Base-by-base conservation (phyloP, 2,888 invertebrate genomes). In the Anthrax anthrax region DNA sequence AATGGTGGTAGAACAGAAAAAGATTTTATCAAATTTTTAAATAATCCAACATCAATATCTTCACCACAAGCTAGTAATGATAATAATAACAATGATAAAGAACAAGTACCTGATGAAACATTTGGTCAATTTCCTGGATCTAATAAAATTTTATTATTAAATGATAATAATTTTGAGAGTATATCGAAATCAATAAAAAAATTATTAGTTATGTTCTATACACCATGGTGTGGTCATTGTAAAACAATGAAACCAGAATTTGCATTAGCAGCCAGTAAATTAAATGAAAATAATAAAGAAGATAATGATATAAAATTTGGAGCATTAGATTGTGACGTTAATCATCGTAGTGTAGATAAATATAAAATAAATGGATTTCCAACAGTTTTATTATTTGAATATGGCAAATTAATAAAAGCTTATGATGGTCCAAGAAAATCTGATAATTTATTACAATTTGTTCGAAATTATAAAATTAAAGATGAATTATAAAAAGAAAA, bases 151-250 rank as follows among this genome's bases (percentile, higher is more conserved):
- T 8, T 56, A 8, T 47, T 52, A 12, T 72, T 89, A 46, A 74
- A 72, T 53, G 74, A 80, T 49, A 73, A 79, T 49, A 76, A 70
- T 53, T 87, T 86, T 67, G 80, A 81, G 57, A 62, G 73, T 46
- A 72, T 78, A 47, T 70, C 86, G 46, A 81, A 82, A 60, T 81
- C 81, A 65, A 79, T 84, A 68, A 84, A 84, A 57, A 84, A 87
- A 63, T 80, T 80, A 12, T 60, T 90, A 44, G 78, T 88, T 50
- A 86, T 89, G 80, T 89, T 89, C 67, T 89, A 89, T 64, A 86
- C 88, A 1, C 88, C 89, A 9, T 83, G 83, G 82, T 85, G 85
- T 60, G 75, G 76, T 0, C 80, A 83, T 57, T 85, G 85, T 58
- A 74, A 77, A 44, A 66, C 72, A 16, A 74, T 77, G 62, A 84